Percentiles rank a stretch among this genome's conserved stretches.
Evolutionary conservation across 92 coral and sea anemone species (phyloP).

Genomic region (Isaurus tuberculatus): DNA sequence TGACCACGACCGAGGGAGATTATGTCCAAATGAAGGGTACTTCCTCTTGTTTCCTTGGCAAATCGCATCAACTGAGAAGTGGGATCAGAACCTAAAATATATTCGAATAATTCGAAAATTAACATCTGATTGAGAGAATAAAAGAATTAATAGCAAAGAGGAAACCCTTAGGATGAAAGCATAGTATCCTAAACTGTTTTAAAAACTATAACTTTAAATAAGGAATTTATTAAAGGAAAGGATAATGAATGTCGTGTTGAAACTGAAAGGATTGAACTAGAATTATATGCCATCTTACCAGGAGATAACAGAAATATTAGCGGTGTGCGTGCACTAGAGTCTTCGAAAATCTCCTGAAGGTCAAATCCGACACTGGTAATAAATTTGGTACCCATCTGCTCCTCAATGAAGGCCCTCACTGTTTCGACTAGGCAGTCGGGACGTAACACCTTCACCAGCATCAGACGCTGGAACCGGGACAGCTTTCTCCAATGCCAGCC

Average conservation of each 20-base stretch:
- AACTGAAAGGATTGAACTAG: background rate
- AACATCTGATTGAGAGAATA: no score
- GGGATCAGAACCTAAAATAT: conserved; percentile 90
- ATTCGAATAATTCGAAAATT: background rate
- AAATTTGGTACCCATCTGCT: conserved; percentile 82
- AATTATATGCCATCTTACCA: conserved; percentile 57
- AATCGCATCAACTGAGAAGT: conserved; percentile 93
- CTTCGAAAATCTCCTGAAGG: conserved; percentile 88
- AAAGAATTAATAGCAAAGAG: background rate
- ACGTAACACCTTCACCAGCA: conserved; percentile 87
- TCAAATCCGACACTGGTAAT: conserved; percentile 88
- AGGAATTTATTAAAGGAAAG: background rate
- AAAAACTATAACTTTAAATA: background rate
- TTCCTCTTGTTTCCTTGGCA: conserved; percentile 87
- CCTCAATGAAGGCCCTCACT: conserved; percentile 83
- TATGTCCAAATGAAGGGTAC: conserved; percentile 86
- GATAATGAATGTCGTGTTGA: background rate
- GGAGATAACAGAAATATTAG: conserved; percentile 89
- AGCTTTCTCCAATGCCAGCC: conserved; percentile 82
- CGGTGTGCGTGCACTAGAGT: conserved; percentile 86
- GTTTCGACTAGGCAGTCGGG: conserved; percentile 87
- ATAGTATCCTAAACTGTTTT: background rate
- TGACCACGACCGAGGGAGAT: conserved; percentile 99
- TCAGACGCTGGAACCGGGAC: conserved; percentile 82
- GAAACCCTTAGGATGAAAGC: background rate